These are phyloP conservation scores for Drosophila subquinaria DNA, from an alignment of 2,888 invertebrate species.

Conservation along the genomic window DNA sequence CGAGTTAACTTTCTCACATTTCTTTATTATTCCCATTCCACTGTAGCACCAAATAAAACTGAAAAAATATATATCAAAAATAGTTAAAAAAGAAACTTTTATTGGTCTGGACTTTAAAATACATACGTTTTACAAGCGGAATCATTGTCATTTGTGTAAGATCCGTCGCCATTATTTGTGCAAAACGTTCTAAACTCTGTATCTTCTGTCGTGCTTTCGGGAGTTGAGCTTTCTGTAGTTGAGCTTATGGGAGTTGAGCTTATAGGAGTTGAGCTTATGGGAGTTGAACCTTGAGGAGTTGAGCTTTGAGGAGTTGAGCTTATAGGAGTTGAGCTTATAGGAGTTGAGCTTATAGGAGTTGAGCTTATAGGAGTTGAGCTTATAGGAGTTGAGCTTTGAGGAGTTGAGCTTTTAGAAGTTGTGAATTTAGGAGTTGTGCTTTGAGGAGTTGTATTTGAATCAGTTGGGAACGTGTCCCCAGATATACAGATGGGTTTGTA, in stretches of 20 bases:
- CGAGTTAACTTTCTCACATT: not conserved
- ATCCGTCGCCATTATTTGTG: not conserved
- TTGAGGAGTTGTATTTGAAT: not conserved
- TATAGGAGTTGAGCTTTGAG: not conserved
- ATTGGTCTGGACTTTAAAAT: not conserved
- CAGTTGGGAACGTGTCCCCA: not conserved
- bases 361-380: not conserved
- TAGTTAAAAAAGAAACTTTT: not conserved
- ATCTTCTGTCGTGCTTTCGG: not conserved
- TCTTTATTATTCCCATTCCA: not conserved
- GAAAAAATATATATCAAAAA: not conserved
- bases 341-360: not conserved
- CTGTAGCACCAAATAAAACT: conserved; percentile 23
- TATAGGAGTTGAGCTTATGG: not conserved
- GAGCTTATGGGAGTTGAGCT: not conserved
- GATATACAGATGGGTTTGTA: conserved; percentile 39
- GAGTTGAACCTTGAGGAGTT: not conserved
- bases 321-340: not conserved
- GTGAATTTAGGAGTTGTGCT: not conserved
- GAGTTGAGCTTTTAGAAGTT: not conserved
- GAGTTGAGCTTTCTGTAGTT: not conserved
- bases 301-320: not conserved
- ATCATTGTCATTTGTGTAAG: conserved; percentile 38
- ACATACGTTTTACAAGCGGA: conserved; percentile 48
- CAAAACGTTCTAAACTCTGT: conserved; percentile 14